These are phyloP conservation scores for Acomys russatus DNA, from an alignment of 2,797 vertebrate species.

Conservation along the genomic window DNA sequence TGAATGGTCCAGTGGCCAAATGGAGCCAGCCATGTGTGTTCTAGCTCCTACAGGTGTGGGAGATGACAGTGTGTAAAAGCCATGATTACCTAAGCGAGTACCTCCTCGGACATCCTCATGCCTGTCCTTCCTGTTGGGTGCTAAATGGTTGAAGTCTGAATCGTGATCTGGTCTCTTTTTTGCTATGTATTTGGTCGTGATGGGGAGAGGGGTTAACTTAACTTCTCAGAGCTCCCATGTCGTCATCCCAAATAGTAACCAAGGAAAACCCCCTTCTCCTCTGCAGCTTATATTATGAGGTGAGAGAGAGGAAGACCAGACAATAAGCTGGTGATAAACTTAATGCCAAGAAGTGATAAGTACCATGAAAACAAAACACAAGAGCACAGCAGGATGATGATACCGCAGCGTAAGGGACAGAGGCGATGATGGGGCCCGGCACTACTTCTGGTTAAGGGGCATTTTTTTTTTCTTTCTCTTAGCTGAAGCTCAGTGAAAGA, in stretches of 20 bases:
- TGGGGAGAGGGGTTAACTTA: fast-evolving
- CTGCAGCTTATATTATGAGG: background rate
- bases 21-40: background rate
- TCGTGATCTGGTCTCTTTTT: background rate
- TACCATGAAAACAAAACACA: background rate
- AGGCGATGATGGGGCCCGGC: background rate
- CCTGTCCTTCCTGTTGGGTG: background rate
- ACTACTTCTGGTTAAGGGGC: background rate
- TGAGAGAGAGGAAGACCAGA: background rate
- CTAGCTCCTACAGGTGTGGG: background rate
- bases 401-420: background rate
- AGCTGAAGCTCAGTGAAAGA: background rate
- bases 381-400: no score
- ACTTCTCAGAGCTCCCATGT: background rate
- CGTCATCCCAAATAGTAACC: background rate
- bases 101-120: background rate
- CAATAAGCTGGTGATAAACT: no score
- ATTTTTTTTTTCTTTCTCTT: background rate
- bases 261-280: background rate
- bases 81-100: background rate
- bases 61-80: background rate
- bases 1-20: background rate
- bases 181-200: background rate
- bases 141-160: background rate
- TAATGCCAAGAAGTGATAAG: background rate